Conservation (phyloP, 2,888 invertebrate genomes). For the Limnephilus auricula region DNA sequence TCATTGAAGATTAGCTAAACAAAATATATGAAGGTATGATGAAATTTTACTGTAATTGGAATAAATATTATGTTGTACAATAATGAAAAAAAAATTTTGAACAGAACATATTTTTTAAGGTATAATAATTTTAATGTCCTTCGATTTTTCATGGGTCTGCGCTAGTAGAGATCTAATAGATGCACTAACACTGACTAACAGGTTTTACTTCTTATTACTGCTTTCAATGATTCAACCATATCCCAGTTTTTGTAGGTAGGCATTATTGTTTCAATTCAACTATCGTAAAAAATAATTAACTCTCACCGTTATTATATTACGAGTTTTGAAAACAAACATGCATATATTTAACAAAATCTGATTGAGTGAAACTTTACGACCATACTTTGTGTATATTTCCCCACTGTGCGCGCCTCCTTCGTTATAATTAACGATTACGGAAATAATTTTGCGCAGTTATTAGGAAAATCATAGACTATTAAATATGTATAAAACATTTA, state of each 20-base stretch:
- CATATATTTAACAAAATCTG: not conserved
- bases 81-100: no score
- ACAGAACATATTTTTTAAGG: no score
- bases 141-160: no score
- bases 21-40: no score
- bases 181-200: no score
- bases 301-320: not conserved
- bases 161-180: no score
- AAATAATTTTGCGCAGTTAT: not conserved
- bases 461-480: conserved; percentile 2
- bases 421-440: not conserved
- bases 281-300: not conserved
- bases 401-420: not conserved
- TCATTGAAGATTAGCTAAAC: no score
- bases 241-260: not conserved
- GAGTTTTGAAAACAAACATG: not conserved
- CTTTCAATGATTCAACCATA: not conserved
- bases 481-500: not conserved
- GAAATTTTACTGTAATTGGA: no score
- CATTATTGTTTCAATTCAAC: not conserved
- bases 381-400: not conserved
- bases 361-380: not conserved
- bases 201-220: no score
- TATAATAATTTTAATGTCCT: no score
- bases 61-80: no score